Conservation (phyloP, 2,113 vertebrate species). For the Merops nubicus region DNA sequence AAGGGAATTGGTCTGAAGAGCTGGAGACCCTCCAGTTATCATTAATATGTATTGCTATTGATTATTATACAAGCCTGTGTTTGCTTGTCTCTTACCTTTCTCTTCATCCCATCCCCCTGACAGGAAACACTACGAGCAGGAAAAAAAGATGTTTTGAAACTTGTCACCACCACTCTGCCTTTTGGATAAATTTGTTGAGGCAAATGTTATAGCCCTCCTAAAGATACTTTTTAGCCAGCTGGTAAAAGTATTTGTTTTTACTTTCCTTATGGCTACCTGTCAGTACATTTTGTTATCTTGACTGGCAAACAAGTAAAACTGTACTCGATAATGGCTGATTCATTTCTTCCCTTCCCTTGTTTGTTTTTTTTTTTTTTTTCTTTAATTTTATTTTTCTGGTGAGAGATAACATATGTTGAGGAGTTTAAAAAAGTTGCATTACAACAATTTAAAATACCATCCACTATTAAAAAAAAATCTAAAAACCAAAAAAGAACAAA, state of each 20-base stretch:
- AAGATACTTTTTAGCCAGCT: background rate
- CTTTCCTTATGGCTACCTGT: background rate
- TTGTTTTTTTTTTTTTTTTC: too few relatives aligned
- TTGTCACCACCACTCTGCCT: background rate
- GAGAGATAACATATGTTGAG: background rate
- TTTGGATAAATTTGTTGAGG: background rate
- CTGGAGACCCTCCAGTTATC: rapidly evolving
- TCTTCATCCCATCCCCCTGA: background rate
- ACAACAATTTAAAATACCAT: background rate
- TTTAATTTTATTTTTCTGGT: background rate
- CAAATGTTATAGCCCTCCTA: background rate
- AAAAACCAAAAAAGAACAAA: background rate
- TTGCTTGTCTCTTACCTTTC: background rate
- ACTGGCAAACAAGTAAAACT: background rate
- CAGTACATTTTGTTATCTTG: background rate
- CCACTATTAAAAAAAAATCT: background rate
- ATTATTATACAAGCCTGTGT: background rate
- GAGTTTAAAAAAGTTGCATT: background rate
- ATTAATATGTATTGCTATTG: too few relatives aligned
- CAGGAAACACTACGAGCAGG: background rate
- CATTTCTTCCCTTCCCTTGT: background rate
- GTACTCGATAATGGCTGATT: background rate
- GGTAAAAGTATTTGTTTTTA: background rate
- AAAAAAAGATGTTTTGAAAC: background rate
- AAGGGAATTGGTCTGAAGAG: background rate